A percentile compares a stretch with the other conserved stretches of the same genome.
Evolutionary conservation across 2,113 vertebrate genomes (phyloP).

Genomic region (Antechinus flavipes): DNA sequence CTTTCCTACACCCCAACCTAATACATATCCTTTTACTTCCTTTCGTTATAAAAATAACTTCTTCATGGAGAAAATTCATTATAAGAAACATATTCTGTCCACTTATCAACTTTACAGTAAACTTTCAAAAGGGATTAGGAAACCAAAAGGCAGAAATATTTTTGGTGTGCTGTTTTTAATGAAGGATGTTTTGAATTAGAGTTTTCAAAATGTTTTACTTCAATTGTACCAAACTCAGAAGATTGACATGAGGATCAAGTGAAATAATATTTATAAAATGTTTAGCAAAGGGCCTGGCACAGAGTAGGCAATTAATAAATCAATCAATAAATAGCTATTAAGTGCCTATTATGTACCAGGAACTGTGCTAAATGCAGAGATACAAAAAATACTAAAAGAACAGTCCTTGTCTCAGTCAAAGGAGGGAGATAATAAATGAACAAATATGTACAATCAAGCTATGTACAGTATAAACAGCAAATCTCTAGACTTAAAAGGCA

Average conservation of each 20-base stretch:
- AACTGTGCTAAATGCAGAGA: not conserved
- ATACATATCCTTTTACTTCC: not conserved
- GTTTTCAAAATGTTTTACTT: conserved; percentile 20
- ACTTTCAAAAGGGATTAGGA: not conserved
- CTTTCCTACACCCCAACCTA: conserved; percentile 16
- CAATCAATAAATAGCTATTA: not conserved
- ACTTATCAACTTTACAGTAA: conserved; percentile 19
- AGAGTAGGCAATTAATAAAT: not conserved
- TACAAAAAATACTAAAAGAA: not conserved
- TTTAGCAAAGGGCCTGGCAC: not conserved
- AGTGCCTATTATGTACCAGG: not conserved
- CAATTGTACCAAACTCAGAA: not conserved
- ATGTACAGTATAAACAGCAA: not conserved
- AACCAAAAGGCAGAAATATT: not conserved
- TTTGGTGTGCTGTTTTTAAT: conserved; percentile 16
- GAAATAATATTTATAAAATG: not conserved
- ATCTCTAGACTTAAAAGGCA: not conserved
- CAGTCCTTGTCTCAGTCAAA: not conserved
- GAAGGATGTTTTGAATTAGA: conserved; percentile 39
- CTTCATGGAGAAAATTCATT: conserved; percentile 47
- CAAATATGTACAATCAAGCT: not conserved
- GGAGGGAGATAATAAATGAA: not conserved
- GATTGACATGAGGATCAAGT: not conserved
- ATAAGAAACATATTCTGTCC: not conserved
- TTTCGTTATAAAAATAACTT: conserved; percentile 62